Base-by-base conservation (phyloP, 2,797 vertebrate species). In the Fistularia tabacaria region DNA sequence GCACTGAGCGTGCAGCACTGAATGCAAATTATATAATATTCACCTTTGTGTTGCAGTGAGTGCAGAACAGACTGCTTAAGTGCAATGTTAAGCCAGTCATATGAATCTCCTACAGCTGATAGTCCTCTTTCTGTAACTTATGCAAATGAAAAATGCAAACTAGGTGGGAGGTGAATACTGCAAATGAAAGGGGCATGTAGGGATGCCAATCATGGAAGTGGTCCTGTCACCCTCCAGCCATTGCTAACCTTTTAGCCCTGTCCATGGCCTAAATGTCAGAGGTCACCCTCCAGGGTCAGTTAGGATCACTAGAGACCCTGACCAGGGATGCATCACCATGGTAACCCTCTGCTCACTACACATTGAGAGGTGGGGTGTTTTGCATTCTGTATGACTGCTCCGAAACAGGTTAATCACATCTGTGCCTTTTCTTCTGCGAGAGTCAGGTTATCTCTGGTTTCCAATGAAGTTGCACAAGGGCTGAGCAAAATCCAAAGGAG, bases 211-310 rank as follows among this genome's bases (percentile, higher is more conserved):
- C 89, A 87, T 46, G 60, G 69, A 82, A 91, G 83, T 87, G 87
- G 82, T 87, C 85, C 82, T 65, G 77, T 80, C 83, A 77, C 86
- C 91, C 88, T 88, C 76, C 45, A 82, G 90, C 76, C 88, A 91
- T 82, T 54, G n/a, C 80, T 90, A 86, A 90, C 90, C 88, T 88
- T 63, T 77, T 77, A 84, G 80, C 87, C 76, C 87, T 86, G 85
- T 87, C 86, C 77, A 57, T 87, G 87, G 87, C 87, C 88, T 79
- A 80, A 80, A 85, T 85, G 88, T 89, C 87, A 90, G 54, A 87
- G 90, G 86, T 91, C 83, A 84, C 62, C 57, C 71, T 72, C 62
- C 66, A 74, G 78, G 86, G 88, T 88, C 89, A 85, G 67, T 49
- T 70, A 52, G 54, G 85, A 86, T 85, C 85, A 77, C 82, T 57